Evolutionary conservation across 1,140 invertebrate species (phyloP).

Genomic region (Streblospio benedicti): DNA sequence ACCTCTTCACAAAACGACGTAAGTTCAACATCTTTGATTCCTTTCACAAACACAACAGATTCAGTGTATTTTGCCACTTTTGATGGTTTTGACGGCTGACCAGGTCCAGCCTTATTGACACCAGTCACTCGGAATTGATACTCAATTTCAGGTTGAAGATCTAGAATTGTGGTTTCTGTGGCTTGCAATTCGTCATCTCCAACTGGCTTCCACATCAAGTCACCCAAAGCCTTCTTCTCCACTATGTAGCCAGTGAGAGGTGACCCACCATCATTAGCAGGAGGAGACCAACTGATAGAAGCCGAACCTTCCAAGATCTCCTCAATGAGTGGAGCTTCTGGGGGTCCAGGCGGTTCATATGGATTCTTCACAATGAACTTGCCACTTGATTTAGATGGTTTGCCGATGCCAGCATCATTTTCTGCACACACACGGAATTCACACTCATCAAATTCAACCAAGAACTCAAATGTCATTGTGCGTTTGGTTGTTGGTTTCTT

Average conservation of each 20-base stretch:
- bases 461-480: not conserved
- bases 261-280: conserved; percentile 75
- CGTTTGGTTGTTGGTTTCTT: no score
- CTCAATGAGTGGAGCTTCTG: conserved; percentile 78
- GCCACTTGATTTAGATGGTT: conserved; percentile 6
- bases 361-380: conserved; percentile 9
- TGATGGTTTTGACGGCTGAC: conserved; percentile 82
- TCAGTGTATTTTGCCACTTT: conserved; percentile 62
- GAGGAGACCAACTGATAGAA: conserved; percentile 72
- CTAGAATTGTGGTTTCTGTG: conserved; percentile 41
- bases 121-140: conserved; percentile 95
- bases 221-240: conserved; percentile 57
- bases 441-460: conserved; percentile 65
- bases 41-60: conserved; percentile 1
- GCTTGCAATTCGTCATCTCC: conserved; percentile 83
- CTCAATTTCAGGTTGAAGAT: conserved; percentile 82
- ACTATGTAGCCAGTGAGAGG: conserved; percentile 82
- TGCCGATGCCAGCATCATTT: conserved; percentile 54
- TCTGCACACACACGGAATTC: conserved; percentile 95
- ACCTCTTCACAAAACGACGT: conserved; percentile 15
- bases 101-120: conserved; percentile 88
- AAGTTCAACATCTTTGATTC: conserved; percentile 7
- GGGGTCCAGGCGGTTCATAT: conserved; percentile 66
- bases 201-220: conserved; percentile 56
- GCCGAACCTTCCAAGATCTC: conserved; percentile 87